phyloP scores from a whole-genome alignment of 1,140 invertebrate species.

The Campoletis sonorensis region DNA sequence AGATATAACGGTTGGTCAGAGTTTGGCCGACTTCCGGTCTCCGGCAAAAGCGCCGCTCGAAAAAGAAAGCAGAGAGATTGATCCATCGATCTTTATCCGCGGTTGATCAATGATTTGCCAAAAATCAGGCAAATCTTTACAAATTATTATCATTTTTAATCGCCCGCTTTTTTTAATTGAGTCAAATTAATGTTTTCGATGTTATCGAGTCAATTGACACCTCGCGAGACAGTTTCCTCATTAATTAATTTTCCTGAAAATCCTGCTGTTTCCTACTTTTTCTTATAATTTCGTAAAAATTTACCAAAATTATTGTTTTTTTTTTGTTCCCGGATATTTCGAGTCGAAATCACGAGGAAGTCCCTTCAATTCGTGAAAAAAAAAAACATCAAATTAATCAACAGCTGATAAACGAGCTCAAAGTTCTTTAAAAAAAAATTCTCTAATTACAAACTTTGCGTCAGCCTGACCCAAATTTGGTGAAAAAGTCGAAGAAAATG shows the following conservation, averaged over 20 bases:
- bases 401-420: too few relatives aligned
- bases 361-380: too few relatives aligned
- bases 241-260: background rate
- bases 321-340: too few relatives aligned
- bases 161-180: background rate
- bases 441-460: too few relatives aligned
- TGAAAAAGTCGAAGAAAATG: too few relatives aligned
- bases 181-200: background rate
- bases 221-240: background rate
- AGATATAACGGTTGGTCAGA: slow-evolving; percentile 36
- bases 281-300: too few relatives aligned
- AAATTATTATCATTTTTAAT: background rate
- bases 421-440: too few relatives aligned
- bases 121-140: background rate
- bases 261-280: background rate
- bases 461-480: too few relatives aligned
- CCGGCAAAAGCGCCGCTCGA: background rate
- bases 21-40: slow-evolving; percentile 36
- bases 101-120: background rate
- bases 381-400: too few relatives aligned
- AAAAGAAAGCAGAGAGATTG: background rate
- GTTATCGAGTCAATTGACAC: background rate
- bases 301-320: too few relatives aligned
- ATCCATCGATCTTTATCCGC: background rate
- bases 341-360: too few relatives aligned